Evolutionary conservation across 2,888 invertebrate genomes (phyloP).

Genomic region (Anaspis maculata): DNA sequence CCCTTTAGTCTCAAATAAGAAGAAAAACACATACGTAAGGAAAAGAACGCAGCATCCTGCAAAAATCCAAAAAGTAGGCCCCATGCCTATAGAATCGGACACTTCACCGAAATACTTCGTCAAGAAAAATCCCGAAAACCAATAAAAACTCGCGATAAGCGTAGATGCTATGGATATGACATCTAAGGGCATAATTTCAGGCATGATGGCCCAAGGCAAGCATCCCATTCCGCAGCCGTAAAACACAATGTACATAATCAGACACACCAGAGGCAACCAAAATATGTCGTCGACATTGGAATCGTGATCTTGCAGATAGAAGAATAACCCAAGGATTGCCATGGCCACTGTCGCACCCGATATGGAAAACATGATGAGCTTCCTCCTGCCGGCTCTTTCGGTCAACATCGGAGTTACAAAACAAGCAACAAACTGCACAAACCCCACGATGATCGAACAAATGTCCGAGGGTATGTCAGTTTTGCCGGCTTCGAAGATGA

Average conservation of each 20-base stretch:
- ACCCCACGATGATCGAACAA: constrained; percentile 68
- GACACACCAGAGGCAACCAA: constrained; percentile 26
- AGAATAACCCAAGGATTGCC: constrained; percentile 52
- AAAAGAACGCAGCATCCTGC: constrained; percentile 33
- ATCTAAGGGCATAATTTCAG: constrained; percentile 71
- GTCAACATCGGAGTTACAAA: constrained; percentile 62
- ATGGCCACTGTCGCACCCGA: constrained; percentile 56
- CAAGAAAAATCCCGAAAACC: constrained; percentile 66
- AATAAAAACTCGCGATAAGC: constrained; percentile 67
- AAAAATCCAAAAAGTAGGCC: constrained; percentile 66
- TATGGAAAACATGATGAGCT: constrained; percentile 61
- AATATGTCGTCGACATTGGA: constrained; percentile 14
- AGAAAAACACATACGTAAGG: constrained; percentile 21
- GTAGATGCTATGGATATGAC: constrained; percentile 46
- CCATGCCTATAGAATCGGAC: constrained; percentile 50
- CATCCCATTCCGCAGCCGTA: constrained; percentile 66
- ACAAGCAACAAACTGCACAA: constrained; percentile 65
- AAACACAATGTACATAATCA: constrained; percentile 62
- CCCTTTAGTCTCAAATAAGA: constrained; percentile 66
- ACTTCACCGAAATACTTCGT: constrained; percentile 63
- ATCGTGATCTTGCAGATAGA: constrained; percentile 47
- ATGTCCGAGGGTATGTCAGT: constrained; percentile 50
- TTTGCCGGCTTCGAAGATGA: constrained; percentile 58
- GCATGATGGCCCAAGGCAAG: constrained; percentile 52
- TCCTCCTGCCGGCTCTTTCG: constrained; percentile 64